phyloP scores from a whole-genome alignment of 2,797 vertebrate species.

The Pogoniulus pusillus region DNA sequence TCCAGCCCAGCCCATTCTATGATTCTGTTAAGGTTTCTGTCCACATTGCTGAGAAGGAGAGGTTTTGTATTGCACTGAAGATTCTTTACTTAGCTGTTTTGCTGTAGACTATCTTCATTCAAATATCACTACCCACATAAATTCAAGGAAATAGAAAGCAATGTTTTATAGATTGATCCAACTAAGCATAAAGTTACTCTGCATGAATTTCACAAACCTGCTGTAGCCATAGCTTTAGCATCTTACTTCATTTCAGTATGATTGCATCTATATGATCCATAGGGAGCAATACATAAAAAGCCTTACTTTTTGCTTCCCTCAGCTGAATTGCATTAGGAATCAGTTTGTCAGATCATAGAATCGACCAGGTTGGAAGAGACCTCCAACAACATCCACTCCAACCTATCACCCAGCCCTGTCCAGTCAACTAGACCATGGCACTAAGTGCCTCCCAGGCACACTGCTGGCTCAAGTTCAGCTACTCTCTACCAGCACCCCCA shows the following conservation, averaged over 20 bases:
- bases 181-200: neutral
- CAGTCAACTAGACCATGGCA: no score
- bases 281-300: neutral
- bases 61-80: neutral
- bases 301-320: neutral
- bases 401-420: no score
- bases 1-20: no score
- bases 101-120: neutral
- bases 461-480: no score
- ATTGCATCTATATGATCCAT: neutral
- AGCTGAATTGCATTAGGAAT: neutral
- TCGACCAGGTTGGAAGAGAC: no score
- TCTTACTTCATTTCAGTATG: neutral
- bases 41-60: neutral
- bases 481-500: no score
- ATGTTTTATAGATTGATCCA: neutral
- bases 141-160: neutral
- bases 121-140: neutral
- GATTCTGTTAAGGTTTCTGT: neutral
- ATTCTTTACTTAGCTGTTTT: neutral
- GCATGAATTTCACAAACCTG: no score
- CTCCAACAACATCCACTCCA: no score
- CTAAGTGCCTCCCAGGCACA: no score
- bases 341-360: neutral
- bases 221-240: neutral